Percentiles rank a stretch among this genome's conserved stretches.
Conservation (phyloP, 1,140 invertebrate species). For the Drosophila elegans region DNA sequence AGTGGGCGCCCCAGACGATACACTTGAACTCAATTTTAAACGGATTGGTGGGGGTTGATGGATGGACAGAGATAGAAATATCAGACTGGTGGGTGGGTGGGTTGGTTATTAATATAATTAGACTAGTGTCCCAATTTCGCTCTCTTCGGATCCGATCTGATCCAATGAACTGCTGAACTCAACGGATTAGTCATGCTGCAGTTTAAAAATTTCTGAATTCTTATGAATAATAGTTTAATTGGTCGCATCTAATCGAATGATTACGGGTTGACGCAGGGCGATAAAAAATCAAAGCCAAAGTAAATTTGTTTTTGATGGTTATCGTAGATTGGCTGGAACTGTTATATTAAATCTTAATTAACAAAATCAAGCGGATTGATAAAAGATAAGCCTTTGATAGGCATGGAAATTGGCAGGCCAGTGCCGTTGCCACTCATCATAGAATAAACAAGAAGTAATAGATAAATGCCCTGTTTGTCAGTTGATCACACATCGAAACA, state of each 20-base stretch:
- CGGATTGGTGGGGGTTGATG: not conserved
- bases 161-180: constrained; percentile 19
- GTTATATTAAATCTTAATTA: constrained; percentile 27
- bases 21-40: constrained; percentile 70
- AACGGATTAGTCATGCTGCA: constrained; percentile 24
- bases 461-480: not conserved
- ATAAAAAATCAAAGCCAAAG: constrained; percentile 45
- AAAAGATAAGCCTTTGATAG: constrained; percentile 26
- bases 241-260: constrained; percentile 12
- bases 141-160: constrained; percentile 17
- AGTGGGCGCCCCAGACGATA: constrained; percentile 25
- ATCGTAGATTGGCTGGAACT: constrained; percentile 8
- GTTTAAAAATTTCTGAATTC: not conserved
- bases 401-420: constrained; percentile 1
- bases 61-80: not conserved
- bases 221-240: constrained; percentile 5
- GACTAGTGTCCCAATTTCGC: constrained; percentile 9
- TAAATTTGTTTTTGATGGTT: constrained; percentile 26
- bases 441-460: not conserved
- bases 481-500: not conserved
- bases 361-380: constrained; percentile 14
- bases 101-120: constrained; percentile 18
- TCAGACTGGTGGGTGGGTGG: constrained; percentile 29
- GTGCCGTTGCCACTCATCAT: too few relatives aligned
- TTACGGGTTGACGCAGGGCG: constrained; percentile 23